Evolutionary conservation across 2,113 vertebrate species (phyloP), one percentile per base, ranked within the genome.

Genomic region (Nerophis lumbriciformis): DNA sequence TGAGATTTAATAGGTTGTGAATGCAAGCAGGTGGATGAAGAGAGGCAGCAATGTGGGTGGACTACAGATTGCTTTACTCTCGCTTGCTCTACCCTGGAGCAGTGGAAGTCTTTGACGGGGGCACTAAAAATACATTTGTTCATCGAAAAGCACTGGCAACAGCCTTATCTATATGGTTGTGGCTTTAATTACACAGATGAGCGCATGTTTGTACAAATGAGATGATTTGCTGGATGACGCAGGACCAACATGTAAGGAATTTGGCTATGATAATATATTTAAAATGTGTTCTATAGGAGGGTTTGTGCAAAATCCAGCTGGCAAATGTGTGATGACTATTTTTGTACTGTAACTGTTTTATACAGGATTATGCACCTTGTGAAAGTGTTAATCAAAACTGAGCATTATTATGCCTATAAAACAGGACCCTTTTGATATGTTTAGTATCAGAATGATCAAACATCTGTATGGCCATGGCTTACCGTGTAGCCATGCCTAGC

Each of bases 401-500:
- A 42, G 3, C 39, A 42, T 45, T 44, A 38, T 7, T 39, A 45
- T 45, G 10, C 4, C 42, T 12, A 11, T 45, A 12, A 45, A 45
- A 12, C 4, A 3, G 12, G 11, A 45, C 12, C 10, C 42, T 45
- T 12, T 45, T 11, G 10, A 45, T 12, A 45, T 45, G 10, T 45
- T 11, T 45, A 11, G 42, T 45, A 11, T 45, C 12, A 11, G 42
- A 44, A 11, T 1, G 7, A 42, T 19, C 50, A 5, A 51, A 51
- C 11, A 5, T 38, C 21, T 53, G 42, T 47, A 6, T 6, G 8
- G 6, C 8, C 6, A 15, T 28, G 28, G 59, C 75, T 86, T 75
- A 98, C 97, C 91, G 87, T 78, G 95, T 91, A 73, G 97, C 93
- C 95, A 98, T 95, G 15, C 95, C 95, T 59, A 99, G 87, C 68